A percentile compares a stretch with the other conserved stretches of the same genome.
Evolutionary conservation across 2,113 vertebrate species (phyloP).

Genomic region (Nothocercus julius): DNA sequence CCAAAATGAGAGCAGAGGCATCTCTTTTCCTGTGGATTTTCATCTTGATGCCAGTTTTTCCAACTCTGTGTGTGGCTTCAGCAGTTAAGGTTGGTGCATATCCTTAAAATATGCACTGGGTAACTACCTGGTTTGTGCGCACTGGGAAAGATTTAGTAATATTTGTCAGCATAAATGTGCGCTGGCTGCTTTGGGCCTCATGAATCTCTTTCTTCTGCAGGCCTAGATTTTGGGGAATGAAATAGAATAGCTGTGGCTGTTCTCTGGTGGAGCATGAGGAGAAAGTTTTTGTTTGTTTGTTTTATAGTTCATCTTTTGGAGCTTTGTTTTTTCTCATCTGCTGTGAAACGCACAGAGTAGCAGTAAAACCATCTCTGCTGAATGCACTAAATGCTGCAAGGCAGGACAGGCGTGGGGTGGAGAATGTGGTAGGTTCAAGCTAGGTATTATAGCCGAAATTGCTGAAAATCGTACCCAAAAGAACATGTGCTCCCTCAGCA

Average conservation of each 20-base stretch:
- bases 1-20: not conserved
- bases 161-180: not conserved
- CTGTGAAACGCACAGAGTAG: not conserved
- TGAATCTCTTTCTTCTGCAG: not conserved
- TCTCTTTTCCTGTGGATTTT: not conserved
- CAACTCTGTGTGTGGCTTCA: not conserved
- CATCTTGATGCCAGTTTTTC: not conserved
- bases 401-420: not conserved
- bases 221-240: not conserved
- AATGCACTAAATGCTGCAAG: not conserved
- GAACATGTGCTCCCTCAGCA: not conserved
- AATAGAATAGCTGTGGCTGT: not conserved
- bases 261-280: not conserved
- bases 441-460: fast-evolving
- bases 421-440: not conserved
- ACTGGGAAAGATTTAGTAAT: not conserved
- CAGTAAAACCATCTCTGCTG: not conserved
- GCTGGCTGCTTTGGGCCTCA: not conserved
- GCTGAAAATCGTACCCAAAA: not conserved
- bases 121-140: not conserved
- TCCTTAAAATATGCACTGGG: not conserved
- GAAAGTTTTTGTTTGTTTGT: not conserved
- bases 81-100: not conserved
- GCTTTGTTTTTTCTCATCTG: not conserved
- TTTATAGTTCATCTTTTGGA: not conserved